Evolutionary conservation across 2,113 vertebrate species (phyloP).

Genomic region (Tonatia bakeri): DNA sequence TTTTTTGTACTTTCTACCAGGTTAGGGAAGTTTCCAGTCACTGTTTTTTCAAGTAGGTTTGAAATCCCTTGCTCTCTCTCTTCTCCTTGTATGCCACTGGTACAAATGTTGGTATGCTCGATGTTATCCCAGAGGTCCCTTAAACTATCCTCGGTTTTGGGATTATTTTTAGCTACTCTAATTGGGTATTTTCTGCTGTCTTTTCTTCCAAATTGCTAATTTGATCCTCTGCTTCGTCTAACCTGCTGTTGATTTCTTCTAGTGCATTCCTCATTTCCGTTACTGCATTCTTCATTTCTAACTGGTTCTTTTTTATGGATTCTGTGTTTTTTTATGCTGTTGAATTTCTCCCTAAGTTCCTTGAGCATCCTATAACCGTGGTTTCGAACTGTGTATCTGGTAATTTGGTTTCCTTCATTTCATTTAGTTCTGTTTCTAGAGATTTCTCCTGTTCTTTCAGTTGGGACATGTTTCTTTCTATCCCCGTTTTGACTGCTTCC

Average conservation of each 20-base stretch:
- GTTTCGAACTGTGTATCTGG: not conserved
- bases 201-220: not conserved
- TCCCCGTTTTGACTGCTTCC: not conserved
- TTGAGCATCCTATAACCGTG: not conserved
- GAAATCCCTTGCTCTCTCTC: not conserved
- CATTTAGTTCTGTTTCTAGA: not conserved
- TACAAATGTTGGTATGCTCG: not conserved
- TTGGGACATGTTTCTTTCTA: not conserved
- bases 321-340: not conserved
- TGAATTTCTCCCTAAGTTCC: not conserved
- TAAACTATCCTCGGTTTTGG: not conserved
- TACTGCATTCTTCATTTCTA: not conserved
- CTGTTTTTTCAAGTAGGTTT: not conserved
- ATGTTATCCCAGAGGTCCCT: not conserved
- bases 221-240: not conserved
- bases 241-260: not conserved
- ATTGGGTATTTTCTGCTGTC: not conserved
- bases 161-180: not conserved
- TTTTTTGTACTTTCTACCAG: not conserved
- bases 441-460: not conserved
- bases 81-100: not conserved
- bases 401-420: not conserved
- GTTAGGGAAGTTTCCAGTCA: not conserved
- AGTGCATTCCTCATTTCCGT: not conserved
- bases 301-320: not conserved